A percentile compares a stretch with the other conserved stretches of the same genome.
Conservation (phyloP, 2,888 invertebrate species). For the Rhamphomyia laevipes region DNA sequence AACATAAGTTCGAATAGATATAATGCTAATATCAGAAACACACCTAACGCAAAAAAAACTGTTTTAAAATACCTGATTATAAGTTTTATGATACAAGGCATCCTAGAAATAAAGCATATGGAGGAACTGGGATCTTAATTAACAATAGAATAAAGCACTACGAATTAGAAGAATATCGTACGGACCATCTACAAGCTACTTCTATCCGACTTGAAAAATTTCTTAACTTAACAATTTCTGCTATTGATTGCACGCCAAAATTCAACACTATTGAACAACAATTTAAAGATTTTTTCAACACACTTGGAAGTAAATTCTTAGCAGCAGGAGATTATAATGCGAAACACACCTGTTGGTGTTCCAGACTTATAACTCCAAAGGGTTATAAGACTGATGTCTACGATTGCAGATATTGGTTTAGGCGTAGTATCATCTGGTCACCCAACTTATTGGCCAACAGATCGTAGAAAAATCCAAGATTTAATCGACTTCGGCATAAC, state of each 20-base stretch:
- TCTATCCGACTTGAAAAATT: not conserved
- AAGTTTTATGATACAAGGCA: conserved; percentile 1
- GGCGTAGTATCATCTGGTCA: too few relatives aligned
- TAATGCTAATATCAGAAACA: not conserved
- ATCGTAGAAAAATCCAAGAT: too few relatives aligned
- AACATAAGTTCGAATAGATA: not conserved
- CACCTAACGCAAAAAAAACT: not conserved
- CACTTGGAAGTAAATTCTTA: not conserved
- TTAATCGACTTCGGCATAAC: too few relatives aligned
- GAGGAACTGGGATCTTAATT: conserved; percentile 3
- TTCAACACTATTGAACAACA: not conserved
- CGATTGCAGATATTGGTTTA: too few relatives aligned
- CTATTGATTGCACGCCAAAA: conserved; percentile 3
- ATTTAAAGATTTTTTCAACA: not conserved
- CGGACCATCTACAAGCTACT: conserved; percentile 1
- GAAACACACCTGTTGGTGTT: too few relatives aligned
- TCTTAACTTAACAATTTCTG: not conserved
- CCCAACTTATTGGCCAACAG: too few relatives aligned
- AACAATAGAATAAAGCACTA: conserved; percentile 3
- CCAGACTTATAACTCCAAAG: too few relatives aligned
- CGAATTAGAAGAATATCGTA: not conserved
- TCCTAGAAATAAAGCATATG: not conserved
- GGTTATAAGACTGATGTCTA: too few relatives aligned
- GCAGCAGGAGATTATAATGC: too few relatives aligned
- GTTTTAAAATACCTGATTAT: not conserved